Evolutionary conservation across 2,113 vertebrate species (phyloP).

Genomic region (Anthoscopus minutus): DNA sequence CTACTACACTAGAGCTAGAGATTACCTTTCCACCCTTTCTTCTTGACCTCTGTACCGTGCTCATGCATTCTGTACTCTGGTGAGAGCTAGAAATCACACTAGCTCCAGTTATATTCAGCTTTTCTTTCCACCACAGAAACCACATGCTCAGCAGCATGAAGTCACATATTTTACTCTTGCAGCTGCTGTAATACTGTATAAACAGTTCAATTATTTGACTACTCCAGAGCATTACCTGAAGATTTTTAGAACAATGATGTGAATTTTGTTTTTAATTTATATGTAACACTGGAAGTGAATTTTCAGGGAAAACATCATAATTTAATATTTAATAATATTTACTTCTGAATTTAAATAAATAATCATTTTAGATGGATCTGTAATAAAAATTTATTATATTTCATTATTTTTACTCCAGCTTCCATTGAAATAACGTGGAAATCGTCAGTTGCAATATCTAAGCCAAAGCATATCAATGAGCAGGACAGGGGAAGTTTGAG

Average conservation of each 20-base stretch:
- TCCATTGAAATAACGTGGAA: neutral
- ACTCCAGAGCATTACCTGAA: neutral
- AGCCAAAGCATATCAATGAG: neutral
- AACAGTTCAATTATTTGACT: neutral
- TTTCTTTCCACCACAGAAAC: neutral
- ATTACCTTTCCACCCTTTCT: neutral
- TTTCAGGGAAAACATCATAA: slow-evolving; percentile 29
- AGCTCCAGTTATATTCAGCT: neutral
- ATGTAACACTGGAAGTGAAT: neutral
- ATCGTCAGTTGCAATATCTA: neutral
- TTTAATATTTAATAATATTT: neutral
- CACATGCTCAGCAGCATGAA: neutral
- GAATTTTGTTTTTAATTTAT: slow-evolving; percentile 22
- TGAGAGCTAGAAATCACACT: neutral
- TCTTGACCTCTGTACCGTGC: neutral
- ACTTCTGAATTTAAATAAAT: slow-evolving; percentile 32
- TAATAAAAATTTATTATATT: slow-evolving; percentile 31
- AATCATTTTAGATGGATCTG: neutral
- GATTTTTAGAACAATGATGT: neutral
- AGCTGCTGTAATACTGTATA: neutral
- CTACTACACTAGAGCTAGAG: neutral
- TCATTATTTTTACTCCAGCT: slow-evolving; percentile 25
- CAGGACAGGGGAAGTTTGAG: neutral
- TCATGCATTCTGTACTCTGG: neutral
- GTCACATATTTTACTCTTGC: neutral